phyloP scores from a whole-genome alignment of 2,113 vertebrate genomes.

The Murina feae region DNA sequence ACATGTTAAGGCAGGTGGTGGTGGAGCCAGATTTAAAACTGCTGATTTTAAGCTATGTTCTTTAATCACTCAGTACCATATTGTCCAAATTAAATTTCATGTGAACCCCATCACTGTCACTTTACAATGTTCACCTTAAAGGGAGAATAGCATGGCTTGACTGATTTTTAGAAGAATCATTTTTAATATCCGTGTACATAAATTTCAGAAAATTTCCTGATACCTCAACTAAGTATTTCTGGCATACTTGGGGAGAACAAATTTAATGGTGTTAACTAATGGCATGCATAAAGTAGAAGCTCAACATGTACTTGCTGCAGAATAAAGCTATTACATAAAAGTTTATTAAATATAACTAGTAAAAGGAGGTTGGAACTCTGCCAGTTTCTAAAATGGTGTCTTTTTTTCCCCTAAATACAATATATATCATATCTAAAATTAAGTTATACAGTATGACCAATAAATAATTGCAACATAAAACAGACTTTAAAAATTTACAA shows the following conservation, averaged over 20 bases:
- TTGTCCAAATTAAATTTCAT: not conserved
- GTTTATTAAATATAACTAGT: not conserved
- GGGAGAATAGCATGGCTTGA: not conserved
- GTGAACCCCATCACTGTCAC: not conserved
- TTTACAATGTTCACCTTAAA: not conserved
- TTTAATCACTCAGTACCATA: not conserved
- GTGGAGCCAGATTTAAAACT: not conserved
- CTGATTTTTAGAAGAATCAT: not conserved
- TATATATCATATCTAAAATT: not conserved
- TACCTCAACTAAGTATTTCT: not conserved
- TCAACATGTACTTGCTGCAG: not conserved
- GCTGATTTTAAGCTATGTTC: not conserved
- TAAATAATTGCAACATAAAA: not conserved
- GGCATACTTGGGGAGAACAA: not conserved
- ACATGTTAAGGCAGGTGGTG: not conserved
- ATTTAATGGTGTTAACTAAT: not conserved
- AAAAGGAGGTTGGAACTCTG: not conserved
- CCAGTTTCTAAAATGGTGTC: not conserved
- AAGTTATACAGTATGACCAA: not conserved
- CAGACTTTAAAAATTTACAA: not conserved
- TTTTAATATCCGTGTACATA: not conserved
- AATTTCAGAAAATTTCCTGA: not conserved
- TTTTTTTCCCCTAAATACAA: not conserved
- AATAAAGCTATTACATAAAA: not conserved
- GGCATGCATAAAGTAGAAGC: not conserved